These are phyloP conservation scores for Macheiramphus alcinus DNA, from an alignment of 2,113 vertebrate species.

Conservation along the genomic window DNA sequence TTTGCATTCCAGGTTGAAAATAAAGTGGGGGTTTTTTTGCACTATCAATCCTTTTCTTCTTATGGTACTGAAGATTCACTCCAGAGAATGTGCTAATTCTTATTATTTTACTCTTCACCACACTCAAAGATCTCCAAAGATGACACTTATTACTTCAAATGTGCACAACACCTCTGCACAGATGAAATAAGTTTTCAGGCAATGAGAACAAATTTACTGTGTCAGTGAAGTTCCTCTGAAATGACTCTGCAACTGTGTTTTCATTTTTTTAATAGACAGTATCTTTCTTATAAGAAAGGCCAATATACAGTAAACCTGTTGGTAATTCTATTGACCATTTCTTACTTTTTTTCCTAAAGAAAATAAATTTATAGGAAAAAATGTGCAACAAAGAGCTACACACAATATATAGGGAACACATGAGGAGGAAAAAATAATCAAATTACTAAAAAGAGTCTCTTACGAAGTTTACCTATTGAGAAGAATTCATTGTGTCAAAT, in stretches of 20 bases:
- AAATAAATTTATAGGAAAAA: background rate
- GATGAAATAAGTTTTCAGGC: background rate
- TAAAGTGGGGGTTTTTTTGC: background rate
- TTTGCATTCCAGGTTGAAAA: constrained; percentile 12
- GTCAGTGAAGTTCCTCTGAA: constrained; percentile 4
- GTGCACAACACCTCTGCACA: background rate
- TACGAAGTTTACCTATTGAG: background rate
- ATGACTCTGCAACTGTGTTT: background rate
- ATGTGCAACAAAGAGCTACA: background rate
- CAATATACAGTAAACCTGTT: background rate
- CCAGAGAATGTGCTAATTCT: constrained; percentile 14
- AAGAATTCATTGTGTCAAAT: background rate
- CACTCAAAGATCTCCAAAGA: background rate
- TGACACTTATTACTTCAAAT: constrained; percentile 14
- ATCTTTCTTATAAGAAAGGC: background rate
- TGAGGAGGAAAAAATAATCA: background rate
- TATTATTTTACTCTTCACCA: constrained; percentile 30
- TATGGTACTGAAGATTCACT: background rate
- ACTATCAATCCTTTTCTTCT: background rate
- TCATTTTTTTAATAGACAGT: background rate
- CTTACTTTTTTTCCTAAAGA: background rate
- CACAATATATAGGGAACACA: background rate
- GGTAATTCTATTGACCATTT: background rate
- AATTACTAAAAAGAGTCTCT: background rate
- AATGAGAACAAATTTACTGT: constrained; percentile 14